Evolutionary conservation across 2,888 invertebrate genomes (phyloP), one percentile per base, ranked within the genome.

Genomic region (Platycheirus rosarum): DNA sequence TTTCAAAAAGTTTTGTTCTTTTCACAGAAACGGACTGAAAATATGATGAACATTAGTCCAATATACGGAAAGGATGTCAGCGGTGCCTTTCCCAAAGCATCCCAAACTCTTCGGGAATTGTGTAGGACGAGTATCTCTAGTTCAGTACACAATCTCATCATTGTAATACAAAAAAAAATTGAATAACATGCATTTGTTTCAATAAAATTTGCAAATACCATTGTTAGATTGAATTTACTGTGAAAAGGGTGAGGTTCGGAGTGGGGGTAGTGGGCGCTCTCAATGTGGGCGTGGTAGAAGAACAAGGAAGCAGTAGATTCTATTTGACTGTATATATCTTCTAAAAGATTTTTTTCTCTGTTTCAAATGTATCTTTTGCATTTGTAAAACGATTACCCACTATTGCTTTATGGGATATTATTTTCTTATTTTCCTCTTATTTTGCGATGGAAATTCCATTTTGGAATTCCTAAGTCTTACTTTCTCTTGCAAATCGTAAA

Each of bases 61-160:
- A 80, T 76, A 75, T 46, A 70, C 65, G 29, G 53, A 76, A 76
- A 80, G 65, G 76, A 80, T 80, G 76, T 76, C 76, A 76, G 46
- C 44, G 16, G 44, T 60, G 65, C 70, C 70, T 60, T 80, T 62
- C 4, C n/a, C 23, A 37, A 20, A 57, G 9, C 13, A 6, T 23
- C 60, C 26, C 3, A 32, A 3, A 8, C 8, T 32, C 8, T 32
- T 7, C 8, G 7, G 29, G 8, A 8, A 32, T 32, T 5, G 8
- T 32, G 26, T 26, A 26, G 26, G 26, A 32, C 23, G 23, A 32
- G 29, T 32, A 32, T 26, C 5, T 0, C 13, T 18, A 14, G 13
- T 23, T 6, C 13, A 14, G 26, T 60, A 42, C 44, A 29, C 29
- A 42, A 29, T 44, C 16, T 60, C 29, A 44, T 42, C 44, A 44